Percentiles rank a stretch among this genome's conserved stretches.
Evolutionary conservation across 2,888 invertebrate genomes (phyloP).

Genomic region (Pterostichus niger): DNA sequence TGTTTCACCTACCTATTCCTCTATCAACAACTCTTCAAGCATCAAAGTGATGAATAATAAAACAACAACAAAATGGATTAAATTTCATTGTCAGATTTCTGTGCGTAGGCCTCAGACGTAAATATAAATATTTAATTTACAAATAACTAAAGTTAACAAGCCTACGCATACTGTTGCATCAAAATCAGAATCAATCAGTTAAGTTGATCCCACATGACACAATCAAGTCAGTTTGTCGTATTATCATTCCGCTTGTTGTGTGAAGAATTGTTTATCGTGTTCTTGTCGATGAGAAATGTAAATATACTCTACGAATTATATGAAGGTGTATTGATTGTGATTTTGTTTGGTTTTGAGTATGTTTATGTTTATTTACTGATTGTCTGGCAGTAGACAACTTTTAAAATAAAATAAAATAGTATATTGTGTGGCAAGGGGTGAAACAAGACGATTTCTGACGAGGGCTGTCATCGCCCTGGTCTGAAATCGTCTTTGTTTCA

Average conservation of each 20-base stretch:
- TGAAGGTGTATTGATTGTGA: conserved; percentile 3
- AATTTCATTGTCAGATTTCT: not conserved
- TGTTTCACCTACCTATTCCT: too few relatives aligned
- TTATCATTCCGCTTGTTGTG: conserved; percentile 34
- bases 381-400: too few relatives aligned
- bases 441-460: too few relatives aligned
- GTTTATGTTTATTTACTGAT: not conserved
- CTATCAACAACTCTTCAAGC: not conserved
- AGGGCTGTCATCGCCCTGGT: too few relatives aligned
- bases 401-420: too few relatives aligned
- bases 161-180: not conserved
- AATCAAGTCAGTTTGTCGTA: conserved; percentile 32
- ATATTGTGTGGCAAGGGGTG: too few relatives aligned
- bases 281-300: conserved; percentile 29
- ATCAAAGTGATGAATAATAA: conserved; percentile 12
- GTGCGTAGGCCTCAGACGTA: not conserved
- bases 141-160: conserved; percentile 28
- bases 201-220: conserved; percentile 30
- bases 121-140: conserved; percentile 10
- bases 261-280: conserved; percentile 35
- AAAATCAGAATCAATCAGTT: conserved; percentile 30
- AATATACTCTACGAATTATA: conserved; percentile 8
- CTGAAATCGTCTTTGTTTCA: too few relatives aligned
- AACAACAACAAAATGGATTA: conserved; percentile 9
- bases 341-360: conserved; percentile 3